Conservation (phyloP, 92 coral and sea anemone genomes). For the Actinernus sp. region DNA sequence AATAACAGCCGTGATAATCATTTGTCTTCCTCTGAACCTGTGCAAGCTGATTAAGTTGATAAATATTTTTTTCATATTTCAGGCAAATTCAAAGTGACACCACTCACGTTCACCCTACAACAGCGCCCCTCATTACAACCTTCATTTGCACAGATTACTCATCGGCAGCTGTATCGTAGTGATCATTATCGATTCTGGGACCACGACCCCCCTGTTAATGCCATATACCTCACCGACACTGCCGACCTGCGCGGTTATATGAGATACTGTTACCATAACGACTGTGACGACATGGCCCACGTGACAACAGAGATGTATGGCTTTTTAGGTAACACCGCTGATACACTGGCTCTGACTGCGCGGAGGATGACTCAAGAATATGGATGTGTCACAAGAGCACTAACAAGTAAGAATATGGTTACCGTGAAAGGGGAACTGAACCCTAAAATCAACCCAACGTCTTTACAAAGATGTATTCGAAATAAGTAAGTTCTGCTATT, state of each 20-base stretch:
- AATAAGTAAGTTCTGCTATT: too few species aligned
- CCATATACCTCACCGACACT: slow-evolving; percentile 61
- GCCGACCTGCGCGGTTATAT: slow-evolving; percentile 66
- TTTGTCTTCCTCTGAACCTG: too few species aligned
- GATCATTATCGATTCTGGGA: slow-evolving; percentile 81
- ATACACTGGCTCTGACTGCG: slow-evolving; percentile 31
- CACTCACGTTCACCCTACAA: slow-evolving; percentile 5
- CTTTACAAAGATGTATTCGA: too few species aligned
- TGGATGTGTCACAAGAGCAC: not conserved
- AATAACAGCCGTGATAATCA: too few species aligned
- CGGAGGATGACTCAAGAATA: slow-evolving; percentile 12
- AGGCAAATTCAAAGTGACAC: slow-evolving; percentile 15
- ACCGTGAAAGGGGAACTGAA: too few species aligned
- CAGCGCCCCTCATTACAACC: slow-evolving; percentile 22
- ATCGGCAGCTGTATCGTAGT: slow-evolving; percentile 11
- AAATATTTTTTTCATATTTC: not conserved
- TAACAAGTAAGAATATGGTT: slow-evolving; percentile 42
- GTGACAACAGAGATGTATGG: slow-evolving; percentile 33
- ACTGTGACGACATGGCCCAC: slow-evolving; percentile 45
- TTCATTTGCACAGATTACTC: not conserved
- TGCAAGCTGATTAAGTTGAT: too few species aligned
- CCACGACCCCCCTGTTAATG: slow-evolving; percentile 34
- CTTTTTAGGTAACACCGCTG: slow-evolving; percentile 47
- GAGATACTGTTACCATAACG: slow-evolving; percentile 60
- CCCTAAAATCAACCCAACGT: too few species aligned